These are phyloP conservation scores for Caranx ignobilis DNA, from an alignment of 2,113 vertebrate species.

Conservation along the genomic window DNA sequence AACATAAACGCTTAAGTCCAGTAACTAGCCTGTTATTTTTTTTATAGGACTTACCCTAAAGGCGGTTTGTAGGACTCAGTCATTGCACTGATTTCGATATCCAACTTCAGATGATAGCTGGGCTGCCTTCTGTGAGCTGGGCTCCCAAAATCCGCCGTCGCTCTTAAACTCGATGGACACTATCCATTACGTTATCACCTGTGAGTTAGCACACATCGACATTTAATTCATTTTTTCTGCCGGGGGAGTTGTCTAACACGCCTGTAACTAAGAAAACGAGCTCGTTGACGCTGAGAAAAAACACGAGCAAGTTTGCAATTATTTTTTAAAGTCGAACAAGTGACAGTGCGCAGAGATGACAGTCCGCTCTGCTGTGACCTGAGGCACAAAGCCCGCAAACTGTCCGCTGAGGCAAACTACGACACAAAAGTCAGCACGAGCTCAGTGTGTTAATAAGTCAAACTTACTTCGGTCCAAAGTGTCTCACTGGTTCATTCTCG, in stretches of 20 bases:
- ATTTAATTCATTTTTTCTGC: neutral
- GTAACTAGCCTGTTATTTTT: neutral
- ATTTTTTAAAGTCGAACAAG: slow-evolving; percentile 42
- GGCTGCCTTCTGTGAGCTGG: neutral
- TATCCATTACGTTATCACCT: slow-evolving; percentile 59
- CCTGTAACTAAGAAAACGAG: neutral
- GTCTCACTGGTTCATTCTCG: neutral
- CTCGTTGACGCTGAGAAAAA: neutral
- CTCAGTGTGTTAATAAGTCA: neutral
- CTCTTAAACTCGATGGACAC: slow-evolving; percentile 30
- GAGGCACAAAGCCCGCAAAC: slow-evolving; percentile 13
- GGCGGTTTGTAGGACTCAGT: slow-evolving; percentile 75
- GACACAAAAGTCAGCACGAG: neutral
- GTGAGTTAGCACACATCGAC: slow-evolving; percentile 23
- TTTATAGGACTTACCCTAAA: slow-evolving; percentile 71
- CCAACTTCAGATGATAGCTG: slow-evolving; percentile 36
- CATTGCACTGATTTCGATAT: slow-evolving; percentile 54
- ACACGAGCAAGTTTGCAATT: neutral
- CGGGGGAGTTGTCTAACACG: neutral
- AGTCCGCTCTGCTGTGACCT: slow-evolving; percentile 31
- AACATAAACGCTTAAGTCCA: neutral
- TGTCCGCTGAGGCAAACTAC: slow-evolving; percentile 4
- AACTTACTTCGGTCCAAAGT: slow-evolving; percentile 23
- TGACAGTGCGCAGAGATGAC: slow-evolving; percentile 57
- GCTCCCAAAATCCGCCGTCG: slow-evolving; percentile 38